phyloP scores from a whole-genome alignment of 2,113 vertebrate genomes.

The Sylvietta virens region DNA sequence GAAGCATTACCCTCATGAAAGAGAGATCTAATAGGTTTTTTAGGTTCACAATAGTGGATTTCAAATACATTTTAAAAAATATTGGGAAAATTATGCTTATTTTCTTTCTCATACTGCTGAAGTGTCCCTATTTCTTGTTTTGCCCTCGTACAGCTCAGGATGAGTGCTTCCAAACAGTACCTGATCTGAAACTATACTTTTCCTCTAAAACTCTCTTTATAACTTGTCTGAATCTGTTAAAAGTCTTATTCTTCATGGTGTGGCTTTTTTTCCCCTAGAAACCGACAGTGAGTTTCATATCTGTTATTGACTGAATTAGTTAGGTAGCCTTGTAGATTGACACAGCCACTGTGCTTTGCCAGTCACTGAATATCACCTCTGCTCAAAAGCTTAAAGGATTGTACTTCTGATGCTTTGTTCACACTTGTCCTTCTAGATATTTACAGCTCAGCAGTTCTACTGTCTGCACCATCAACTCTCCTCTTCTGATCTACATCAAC shows the following conservation, averaged over 20 bases:
- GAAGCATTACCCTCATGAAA: not conserved
- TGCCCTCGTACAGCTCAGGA: not conserved
- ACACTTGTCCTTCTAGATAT: conserved; percentile 3
- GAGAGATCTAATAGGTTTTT: not conserved
- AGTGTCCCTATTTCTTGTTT: not conserved
- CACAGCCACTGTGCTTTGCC: not conserved
- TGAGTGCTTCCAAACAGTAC: not conserved
- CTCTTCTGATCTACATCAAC: not conserved
- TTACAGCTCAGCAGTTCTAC: conserved; percentile 19
- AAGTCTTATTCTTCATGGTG: not conserved
- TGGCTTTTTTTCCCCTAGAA: not conserved
- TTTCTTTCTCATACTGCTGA: not conserved
- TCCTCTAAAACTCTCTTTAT: not conserved
- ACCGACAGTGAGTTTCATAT: not conserved
- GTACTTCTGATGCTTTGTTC: not conserved
- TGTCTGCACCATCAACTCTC: not conserved
- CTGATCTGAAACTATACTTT: not conserved
- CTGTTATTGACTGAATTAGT: not conserved
- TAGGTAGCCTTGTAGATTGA: not conserved
- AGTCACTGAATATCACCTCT: not conserved
- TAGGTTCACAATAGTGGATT: not conserved
- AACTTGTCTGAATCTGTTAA: not conserved
- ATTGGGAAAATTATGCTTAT: not conserved
- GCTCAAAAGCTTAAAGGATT: not conserved
- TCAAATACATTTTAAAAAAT: not conserved